phyloP scores from a whole-genome alignment of 2,797 vertebrate genomes.

The Siniperca scherzeri region DNA sequence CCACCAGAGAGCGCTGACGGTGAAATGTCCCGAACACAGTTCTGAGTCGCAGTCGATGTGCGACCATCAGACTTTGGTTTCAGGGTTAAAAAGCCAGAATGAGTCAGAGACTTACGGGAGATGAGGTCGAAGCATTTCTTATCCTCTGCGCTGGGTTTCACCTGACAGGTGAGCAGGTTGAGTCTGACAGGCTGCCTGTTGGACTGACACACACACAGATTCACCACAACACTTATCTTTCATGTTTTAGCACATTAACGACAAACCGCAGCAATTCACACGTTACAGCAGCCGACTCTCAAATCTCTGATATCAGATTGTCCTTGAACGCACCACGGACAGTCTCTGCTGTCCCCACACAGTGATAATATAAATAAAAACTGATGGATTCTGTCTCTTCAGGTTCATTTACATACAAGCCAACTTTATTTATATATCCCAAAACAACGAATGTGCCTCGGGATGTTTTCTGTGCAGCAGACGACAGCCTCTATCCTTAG shows the following conservation, averaged over 20 bases:
- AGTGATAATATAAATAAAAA: too few relatives aligned
- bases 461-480: too few relatives aligned
- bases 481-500: too few relatives aligned
- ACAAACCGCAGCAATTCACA: not conserved
- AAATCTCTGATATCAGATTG: not conserved
- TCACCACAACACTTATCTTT: too few relatives aligned
- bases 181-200: conserved; percentile 93
- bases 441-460: too few relatives aligned
- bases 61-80: not conserved
- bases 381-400: too few relatives aligned
- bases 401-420: too few relatives aligned
- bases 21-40: too few relatives aligned
- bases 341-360: too few relatives aligned
- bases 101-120: conserved; percentile 86
- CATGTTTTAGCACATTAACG: not conserved
- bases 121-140: conserved; percentile 94
- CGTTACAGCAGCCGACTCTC: not conserved
- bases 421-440: too few relatives aligned
- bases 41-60: not conserved
- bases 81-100: not conserved
- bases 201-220: conserved; percentile 79
- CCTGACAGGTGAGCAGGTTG: conserved; percentile 93
- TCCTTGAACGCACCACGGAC: not conserved
- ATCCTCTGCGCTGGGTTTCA: conserved; percentile 92
- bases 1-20: not conserved